Evolutionary conservation across 2,888 invertebrate species (phyloP), one percentile per base, ranked within the genome.

Genomic region (Amblyteles armatorius): DNA sequence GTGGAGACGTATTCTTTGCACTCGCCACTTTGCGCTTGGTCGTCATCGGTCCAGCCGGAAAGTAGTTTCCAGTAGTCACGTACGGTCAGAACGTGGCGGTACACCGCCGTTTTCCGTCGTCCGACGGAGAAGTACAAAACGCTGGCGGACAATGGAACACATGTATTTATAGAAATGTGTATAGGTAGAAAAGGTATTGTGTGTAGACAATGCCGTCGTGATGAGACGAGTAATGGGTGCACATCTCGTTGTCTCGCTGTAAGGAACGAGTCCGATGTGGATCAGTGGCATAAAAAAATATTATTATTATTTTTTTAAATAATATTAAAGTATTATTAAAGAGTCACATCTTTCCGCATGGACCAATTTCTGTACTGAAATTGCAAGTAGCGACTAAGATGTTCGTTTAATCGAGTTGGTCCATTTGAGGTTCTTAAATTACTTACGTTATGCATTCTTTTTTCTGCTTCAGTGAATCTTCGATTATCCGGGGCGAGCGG

Each of bases 11-110:
- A 33, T 26, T 29, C 22, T 50, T 65, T 65, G 50, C 60, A 29
- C 33, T 63, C 74, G 33, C 36, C 74, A 65, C 63, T 48, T 50
- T 63, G 11, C 48, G 63, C 63, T 50, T 19, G 33, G 33, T 16
- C 48, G 60, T 76, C 74, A 11, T 57, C 11, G 29, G 33, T 65
- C 50, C 65, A 76, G 40, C 65, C 63, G 65, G 65, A 76, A 76
- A 76, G 74, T 76, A 76, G 74, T 76, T 76, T 65, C 22, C 74
- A 52, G 65, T 65, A 76, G 65, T 76, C 74, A 76, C 74, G 74
- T 76, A 76, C 65, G 19, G 63, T 50, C 33, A 50, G 65, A 76
- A 65, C 74, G 74, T 65, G 74, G 63, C 74, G 50, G 48, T 76
- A 50, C 63, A 50, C 65, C 74, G 33, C 29, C 63, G 50, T 29